Conservation (phyloP, 2,888 invertebrate genomes). For the Bimastos eiseni region DNA sequence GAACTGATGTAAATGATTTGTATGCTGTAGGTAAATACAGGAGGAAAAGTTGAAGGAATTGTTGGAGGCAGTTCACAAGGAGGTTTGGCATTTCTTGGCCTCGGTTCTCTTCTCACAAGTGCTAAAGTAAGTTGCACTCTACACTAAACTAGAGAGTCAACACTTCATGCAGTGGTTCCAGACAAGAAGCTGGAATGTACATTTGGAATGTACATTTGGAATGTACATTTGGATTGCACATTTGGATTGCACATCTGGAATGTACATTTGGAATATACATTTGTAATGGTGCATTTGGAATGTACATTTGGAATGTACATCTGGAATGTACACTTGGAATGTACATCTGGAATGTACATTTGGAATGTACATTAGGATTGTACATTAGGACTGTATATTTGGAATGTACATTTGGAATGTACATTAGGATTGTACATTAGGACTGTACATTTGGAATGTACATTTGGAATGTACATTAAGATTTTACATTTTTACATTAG, state of each 20-base stretch:
- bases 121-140: slow-evolving; percentile 37
- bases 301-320: not conserved
- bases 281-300: too few relatives aligned
- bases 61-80: slow-evolving; percentile 40
- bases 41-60: slow-evolving; percentile 31
- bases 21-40: slow-evolving; percentile 31
- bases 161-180: not conserved
- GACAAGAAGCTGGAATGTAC: not conserved
- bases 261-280: not conserved
- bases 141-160: not conserved
- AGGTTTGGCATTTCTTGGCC: slow-evolving; percentile 42
- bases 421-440: too few relatives aligned
- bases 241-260: too few relatives aligned
- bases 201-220: not conserved
- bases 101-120: slow-evolving; percentile 40
- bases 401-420: not conserved
- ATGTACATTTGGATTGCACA: not conserved
- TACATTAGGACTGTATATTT: too few relatives aligned
- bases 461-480: not conserved
- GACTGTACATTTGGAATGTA: too few relatives aligned
- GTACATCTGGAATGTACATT: too few relatives aligned
- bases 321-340: not conserved
- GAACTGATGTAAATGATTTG: not conserved
- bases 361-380: not conserved
- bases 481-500: too few relatives aligned